These are phyloP conservation scores for Himalopsyche phryganea DNA, from an alignment of 1,140 invertebrate species.

Conservation along the genomic window DNA sequence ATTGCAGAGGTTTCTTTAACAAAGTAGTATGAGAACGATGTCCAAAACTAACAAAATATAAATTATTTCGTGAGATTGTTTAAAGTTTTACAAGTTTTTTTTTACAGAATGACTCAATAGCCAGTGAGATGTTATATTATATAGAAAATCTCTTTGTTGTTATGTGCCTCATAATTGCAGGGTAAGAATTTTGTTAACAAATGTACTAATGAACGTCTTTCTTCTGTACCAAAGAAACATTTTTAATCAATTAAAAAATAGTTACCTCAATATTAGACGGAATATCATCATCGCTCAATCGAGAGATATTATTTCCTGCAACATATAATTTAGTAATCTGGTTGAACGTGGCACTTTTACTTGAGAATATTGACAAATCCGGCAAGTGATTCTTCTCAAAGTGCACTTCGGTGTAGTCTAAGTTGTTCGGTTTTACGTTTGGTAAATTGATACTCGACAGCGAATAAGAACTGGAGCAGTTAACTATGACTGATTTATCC, in stretches of 20 bases:
- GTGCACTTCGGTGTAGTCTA: constrained; percentile 47
- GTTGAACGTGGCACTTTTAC: constrained; percentile 38
- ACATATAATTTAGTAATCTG: constrained; percentile 50
- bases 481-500: constrained; percentile 47
- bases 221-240: too few species aligned
- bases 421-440: constrained; percentile 27
- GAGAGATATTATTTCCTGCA: constrained; percentile 53
- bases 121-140: too few species aligned
- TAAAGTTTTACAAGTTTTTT: too few species aligned
- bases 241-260: not conserved
- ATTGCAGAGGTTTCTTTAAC: too few species aligned
- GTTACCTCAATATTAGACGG: constrained; percentile 38
- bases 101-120: too few species aligned
- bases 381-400: constrained; percentile 50
- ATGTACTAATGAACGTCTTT: too few species aligned
- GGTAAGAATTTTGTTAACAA: too few species aligned
- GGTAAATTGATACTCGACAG: constrained; percentile 36
- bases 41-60: too few species aligned
- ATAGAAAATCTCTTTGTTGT: too few species aligned
- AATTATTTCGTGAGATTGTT: too few species aligned
- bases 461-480: constrained; percentile 52
- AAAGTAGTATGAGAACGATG: too few species aligned
- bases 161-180: too few species aligned
- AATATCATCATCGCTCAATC: constrained; percentile 38
- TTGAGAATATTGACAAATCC: constrained; percentile 37